These are phyloP conservation scores for Folsomia candida DNA, from an alignment of 2,888 invertebrate species.

Conservation along the genomic window DNA sequence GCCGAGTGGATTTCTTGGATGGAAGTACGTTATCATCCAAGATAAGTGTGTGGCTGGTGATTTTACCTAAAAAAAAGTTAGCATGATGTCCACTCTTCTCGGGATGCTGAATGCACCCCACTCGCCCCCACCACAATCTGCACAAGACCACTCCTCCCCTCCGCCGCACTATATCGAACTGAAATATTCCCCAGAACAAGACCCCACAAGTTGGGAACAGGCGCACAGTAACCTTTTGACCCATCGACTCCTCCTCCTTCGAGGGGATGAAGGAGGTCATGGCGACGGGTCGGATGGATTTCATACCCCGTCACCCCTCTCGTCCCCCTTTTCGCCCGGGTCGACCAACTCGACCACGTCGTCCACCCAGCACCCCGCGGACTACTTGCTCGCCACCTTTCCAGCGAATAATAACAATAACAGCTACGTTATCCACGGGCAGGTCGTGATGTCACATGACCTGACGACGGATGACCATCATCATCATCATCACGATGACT, in stretches of 20 bases:
- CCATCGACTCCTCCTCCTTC: not conserved
- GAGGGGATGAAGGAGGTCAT: not conserved
- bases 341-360: not conserved
- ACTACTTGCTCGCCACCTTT: no score
- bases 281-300: not conserved
- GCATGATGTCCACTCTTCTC: not conserved
- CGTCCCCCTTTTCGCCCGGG: not conserved
- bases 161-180: not conserved
- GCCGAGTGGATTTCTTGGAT: not conserved
- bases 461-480: no score
- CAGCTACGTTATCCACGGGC: no score
- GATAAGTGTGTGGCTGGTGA: no score
- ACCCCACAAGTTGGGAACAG: not conserved
- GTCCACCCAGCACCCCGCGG: no score
- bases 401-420: no score
- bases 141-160: not conserved
- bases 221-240: not conserved
- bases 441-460: not conserved
- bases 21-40: not conserved
- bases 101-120: not conserved
- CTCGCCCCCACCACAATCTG: not conserved
- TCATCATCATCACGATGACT: no score
- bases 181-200: not conserved
- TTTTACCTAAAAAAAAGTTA: no score
- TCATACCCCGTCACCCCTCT: not conserved